phyloP scores from a whole-genome alignment of 2,113 vertebrate genomes.

The Chitala chitala region DNA sequence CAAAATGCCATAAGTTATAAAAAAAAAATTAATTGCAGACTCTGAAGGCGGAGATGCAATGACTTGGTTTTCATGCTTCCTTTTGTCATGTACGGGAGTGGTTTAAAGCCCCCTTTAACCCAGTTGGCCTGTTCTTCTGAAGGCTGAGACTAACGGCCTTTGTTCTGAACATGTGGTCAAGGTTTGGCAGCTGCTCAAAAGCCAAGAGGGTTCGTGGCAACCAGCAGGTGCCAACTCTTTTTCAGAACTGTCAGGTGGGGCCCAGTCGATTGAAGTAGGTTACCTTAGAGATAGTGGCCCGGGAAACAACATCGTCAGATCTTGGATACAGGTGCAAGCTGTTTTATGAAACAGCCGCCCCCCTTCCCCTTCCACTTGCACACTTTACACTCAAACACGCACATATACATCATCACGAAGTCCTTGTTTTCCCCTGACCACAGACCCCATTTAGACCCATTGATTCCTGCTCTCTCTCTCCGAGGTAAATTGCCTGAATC shows the following conservation, averaged over 20 bases:
- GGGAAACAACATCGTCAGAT: slow-evolving; percentile 26
- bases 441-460: not conserved
- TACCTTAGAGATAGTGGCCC: slow-evolving; percentile 9
- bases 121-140: not conserved
- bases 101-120: not conserved
- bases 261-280: not conserved
- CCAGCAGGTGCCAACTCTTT: slow-evolving; percentile 36
- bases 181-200: not conserved
- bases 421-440: not conserved
- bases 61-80: not conserved
- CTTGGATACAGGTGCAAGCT: slow-evolving; percentile 25
- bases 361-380: no score
- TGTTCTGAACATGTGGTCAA: not conserved
- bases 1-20: no score
- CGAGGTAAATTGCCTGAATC: slow-evolving; percentile 41
- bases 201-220: slow-evolving; percentile 17
- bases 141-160: no score
- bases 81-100: not conserved
- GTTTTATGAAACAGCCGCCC: slow-evolving; percentile 25
- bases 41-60: no score
- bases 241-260: slow-evolving; percentile 39
- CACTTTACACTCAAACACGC: not conserved
- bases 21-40: no score
- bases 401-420: not conserved
- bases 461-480: slow-evolving; percentile 40